Evolutionary conservation across 2,113 vertebrate species (phyloP).

Genomic region (Uria lomvia): DNA sequence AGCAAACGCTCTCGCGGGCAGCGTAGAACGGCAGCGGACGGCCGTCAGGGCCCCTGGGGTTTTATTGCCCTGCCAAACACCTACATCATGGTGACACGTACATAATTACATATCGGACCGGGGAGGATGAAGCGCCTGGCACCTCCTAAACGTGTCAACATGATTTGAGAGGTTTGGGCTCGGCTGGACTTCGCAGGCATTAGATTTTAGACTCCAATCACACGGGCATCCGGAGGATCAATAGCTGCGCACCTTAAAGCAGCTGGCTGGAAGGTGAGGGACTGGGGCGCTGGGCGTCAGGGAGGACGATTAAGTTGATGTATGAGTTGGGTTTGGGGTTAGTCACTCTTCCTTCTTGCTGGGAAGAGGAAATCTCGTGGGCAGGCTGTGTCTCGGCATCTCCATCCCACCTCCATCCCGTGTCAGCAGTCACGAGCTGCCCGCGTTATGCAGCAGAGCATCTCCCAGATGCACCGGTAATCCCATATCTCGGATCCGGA

Average conservation of each 20-base stretch:
- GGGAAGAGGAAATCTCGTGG: neutral
- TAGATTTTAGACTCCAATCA: constrained; percentile 60
- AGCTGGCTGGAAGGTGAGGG: neutral
- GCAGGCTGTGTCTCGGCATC: neutral
- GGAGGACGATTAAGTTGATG: neutral
- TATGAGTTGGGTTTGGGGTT: neutral
- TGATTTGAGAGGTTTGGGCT: constrained; percentile 71
- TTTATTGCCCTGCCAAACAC: constrained; percentile 55
- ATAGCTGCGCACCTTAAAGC: constrained; percentile 43
- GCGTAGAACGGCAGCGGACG: neutral
- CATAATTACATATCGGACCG: constrained; percentile 68
- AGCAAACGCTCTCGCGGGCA: neutral
- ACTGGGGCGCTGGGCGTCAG: neutral
- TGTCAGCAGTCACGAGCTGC: fast-evolving
- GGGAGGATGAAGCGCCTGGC: constrained; percentile 56
- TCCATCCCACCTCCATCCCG: neutral
- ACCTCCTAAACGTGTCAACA: constrained; percentile 68
- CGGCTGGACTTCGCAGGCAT: constrained; percentile 37
- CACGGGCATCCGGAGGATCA: constrained; percentile 49
- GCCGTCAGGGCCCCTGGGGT: neutral
- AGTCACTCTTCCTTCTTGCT: neutral
- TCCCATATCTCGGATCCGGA: neutral
- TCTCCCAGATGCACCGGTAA: neutral
- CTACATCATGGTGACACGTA: constrained; percentile 67
- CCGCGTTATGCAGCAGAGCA: fast-evolving